A percentile compares a stretch with the other conserved stretches of the same genome.
Conservation (phyloP, 1,140 invertebrate species). For the Papilio polytes region DNA sequence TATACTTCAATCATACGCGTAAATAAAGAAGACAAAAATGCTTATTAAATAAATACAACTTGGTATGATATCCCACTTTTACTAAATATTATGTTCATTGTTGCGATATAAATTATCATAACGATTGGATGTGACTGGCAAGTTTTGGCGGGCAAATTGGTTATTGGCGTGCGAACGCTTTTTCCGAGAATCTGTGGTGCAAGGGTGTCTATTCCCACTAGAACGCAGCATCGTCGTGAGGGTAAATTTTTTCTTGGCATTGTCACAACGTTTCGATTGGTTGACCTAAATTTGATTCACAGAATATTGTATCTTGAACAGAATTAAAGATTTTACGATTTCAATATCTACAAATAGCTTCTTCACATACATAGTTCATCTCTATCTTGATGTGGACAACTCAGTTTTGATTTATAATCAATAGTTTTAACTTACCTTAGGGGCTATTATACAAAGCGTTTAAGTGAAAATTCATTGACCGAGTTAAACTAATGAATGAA, state of each 20-base stretch:
- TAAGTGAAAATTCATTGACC: background rate
- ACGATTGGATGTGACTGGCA: background rate
- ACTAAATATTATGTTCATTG: background rate
- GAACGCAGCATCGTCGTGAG: constrained; percentile 19
- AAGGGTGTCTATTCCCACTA: constrained; percentile 37
- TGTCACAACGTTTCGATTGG: constrained; percentile 19
- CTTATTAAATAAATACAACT: background rate
- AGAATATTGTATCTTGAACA: background rate
- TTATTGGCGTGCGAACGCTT: constrained; percentile 30
- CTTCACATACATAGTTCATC: background rate
- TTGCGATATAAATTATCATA: background rate
- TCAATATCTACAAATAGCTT: too few relatives aligned
- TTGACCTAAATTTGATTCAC: constrained; percentile 21
- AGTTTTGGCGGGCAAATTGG: constrained; percentile 25
- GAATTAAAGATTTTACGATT: background rate
- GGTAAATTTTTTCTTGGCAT: constrained; percentile 31
- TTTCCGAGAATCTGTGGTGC: constrained; percentile 38
- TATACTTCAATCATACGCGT: too few relatives aligned
- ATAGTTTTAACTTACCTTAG: too few relatives aligned
- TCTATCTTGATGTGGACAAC: too few relatives aligned
- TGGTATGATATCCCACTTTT: background rate
- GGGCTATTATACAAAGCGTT: background rate
- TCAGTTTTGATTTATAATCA: too few relatives aligned
- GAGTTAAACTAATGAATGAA: constrained; percentile 25
- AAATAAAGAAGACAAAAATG: too few relatives aligned